These are phyloP conservation scores for Arrhopalites spinosus DNA, from an alignment of 2,888 invertebrate species.

Conservation along the genomic window DNA sequence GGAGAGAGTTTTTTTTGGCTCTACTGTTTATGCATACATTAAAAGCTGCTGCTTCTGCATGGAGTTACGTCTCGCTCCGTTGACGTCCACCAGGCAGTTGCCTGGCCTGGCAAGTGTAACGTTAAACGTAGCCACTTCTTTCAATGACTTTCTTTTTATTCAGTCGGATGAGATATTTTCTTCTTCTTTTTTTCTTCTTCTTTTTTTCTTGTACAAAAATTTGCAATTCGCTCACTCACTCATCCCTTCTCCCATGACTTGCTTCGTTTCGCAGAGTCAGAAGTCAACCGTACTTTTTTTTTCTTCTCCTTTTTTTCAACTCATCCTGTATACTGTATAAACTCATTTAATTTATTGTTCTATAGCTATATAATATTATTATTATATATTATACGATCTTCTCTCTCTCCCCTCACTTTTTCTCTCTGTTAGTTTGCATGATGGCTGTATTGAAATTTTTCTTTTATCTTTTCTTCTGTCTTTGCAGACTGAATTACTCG, in stretches of 20 bases:
- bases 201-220: background rate
- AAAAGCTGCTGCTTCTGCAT: no score
- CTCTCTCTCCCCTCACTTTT: slow-evolving; percentile 31
- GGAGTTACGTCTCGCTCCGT: slow-evolving; percentile 19
- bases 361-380: no score
- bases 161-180: background rate
- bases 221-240: slow-evolving; percentile 8
- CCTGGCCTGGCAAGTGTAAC: background rate
- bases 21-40: no score
- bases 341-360: slow-evolving; percentile 51
- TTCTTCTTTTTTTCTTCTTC: background rate
- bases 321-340: no score
- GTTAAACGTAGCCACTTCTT: background rate
- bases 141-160: background rate
- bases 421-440: background rate
- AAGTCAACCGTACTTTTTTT: slow-evolving; percentile 4
- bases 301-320: no score
- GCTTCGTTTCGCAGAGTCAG: background rate
- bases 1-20: background rate
- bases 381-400: no score
- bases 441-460: no score
- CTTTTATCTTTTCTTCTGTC: no score
- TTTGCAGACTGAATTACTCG: no score
- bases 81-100: no score
- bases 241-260: no score